Evolutionary conservation across 53 echinoderm and acorn worm genomes (phyloP).

Genomic region (Apostichopus leukothele): DNA sequence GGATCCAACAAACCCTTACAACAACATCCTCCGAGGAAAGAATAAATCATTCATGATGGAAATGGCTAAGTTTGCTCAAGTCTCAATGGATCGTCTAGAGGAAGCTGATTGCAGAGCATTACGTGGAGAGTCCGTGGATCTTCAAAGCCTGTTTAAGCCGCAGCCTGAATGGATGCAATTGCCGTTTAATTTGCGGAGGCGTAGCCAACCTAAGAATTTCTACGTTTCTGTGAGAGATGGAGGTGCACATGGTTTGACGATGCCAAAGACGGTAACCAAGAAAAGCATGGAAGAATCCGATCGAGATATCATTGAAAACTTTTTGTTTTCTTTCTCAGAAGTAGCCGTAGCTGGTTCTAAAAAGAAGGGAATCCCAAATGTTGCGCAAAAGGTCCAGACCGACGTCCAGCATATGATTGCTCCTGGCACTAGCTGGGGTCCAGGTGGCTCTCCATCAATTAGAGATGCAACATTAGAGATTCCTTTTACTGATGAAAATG

Average conservation of each 20-base stretch:
- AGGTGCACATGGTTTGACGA: not conserved
- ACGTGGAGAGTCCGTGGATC: conserved; percentile 1
- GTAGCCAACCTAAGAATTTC: not conserved
- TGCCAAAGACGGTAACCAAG: conserved; percentile 18
- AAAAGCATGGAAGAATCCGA: not conserved
- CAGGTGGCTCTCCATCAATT: not conserved
- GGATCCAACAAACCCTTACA: conserved; percentile 45
- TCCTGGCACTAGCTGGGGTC: not conserved
- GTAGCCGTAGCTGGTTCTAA: not conserved
- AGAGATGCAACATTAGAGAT: conserved; percentile 6
- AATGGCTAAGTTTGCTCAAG: not conserved
- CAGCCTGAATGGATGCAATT: not conserved
- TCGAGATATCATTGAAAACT: conserved; percentile 26
- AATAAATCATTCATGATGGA: conserved; percentile 4
- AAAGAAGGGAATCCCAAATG: not conserved
- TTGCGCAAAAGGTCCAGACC: conserved; percentile 1
- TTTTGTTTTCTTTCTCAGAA: conserved; percentile 12
- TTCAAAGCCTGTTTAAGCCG: not conserved
- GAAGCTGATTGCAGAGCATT: conserved; percentile 9
- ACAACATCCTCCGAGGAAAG: conserved; percentile 24
- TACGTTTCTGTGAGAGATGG: conserved; percentile 2
- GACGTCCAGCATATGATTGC: conserved; percentile 14
- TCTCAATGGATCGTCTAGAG: conserved; percentile 4
- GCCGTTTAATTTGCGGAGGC: not conserved
- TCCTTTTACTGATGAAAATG: conserved; percentile 22